These are phyloP conservation scores for Scortum barcoo DNA, from an alignment of 2,113 vertebrate genomes.

Conservation along the genomic window DNA sequence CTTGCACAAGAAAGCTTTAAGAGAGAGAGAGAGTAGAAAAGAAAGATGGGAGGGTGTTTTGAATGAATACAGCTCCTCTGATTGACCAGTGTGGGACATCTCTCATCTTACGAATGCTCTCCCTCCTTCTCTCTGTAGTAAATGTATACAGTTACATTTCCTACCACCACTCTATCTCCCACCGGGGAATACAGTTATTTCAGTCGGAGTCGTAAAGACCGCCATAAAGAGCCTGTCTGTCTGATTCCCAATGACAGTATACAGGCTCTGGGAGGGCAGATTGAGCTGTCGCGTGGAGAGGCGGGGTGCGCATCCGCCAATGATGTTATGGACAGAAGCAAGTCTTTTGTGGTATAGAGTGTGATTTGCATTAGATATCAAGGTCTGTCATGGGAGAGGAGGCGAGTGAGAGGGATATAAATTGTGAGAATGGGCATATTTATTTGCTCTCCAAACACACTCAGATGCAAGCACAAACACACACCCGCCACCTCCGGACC, in stretches of 20 bases:
- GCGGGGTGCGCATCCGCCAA: constrained; percentile 41
- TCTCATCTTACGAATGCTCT: constrained; percentile 50
- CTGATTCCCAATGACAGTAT: constrained; percentile 75
- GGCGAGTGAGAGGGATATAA: constrained; percentile 45
- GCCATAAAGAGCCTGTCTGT: constrained; percentile 78
- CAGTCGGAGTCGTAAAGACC: constrained; percentile 77
- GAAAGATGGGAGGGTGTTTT: constrained; percentile 26
- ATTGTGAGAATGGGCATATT: constrained; percentile 36
- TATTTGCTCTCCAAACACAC: constrained; percentile 28
- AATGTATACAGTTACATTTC: constrained; percentile 78
- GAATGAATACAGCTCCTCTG: constrained; percentile 47
- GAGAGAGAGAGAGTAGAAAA: constrained; percentile 34
- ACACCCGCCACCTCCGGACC: constrained; percentile 15
- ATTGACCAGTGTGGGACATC: constrained; percentile 67
- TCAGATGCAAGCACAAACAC: constrained; percentile 42
- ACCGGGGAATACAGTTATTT: constrained; percentile 79
- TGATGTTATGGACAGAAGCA: constrained; percentile 65
- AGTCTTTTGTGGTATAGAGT: constrained; percentile 59
- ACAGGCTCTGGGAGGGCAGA: constrained; percentile 60
- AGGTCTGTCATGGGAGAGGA: constrained; percentile 49
- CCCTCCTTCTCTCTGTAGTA: constrained; percentile 62
- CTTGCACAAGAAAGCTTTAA: constrained; percentile 32
- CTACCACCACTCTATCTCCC: constrained; percentile 69
- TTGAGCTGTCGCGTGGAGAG: constrained; percentile 61
- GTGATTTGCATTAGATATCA: constrained; percentile 70